Conservation (phyloP, 1,140 invertebrate species). For the Pseudomyrmex sp. region DNA sequence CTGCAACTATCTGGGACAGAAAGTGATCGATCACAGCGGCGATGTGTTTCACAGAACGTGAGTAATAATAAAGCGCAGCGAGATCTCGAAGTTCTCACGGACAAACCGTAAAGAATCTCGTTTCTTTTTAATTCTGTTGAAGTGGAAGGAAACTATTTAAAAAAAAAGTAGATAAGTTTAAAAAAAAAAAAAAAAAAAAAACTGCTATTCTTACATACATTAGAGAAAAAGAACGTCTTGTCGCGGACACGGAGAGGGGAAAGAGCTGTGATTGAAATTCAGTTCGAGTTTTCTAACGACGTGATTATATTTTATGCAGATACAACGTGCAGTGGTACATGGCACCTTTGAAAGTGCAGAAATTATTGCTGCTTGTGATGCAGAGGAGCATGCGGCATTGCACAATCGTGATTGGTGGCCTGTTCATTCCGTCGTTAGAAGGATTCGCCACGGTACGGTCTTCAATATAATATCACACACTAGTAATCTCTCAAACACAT, state of each 20-base stretch:
- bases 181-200: too few relatives aligned
- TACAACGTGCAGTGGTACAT: slow-evolving; percentile 59
- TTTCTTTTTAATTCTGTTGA: too few relatives aligned
- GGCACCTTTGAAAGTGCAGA: slow-evolving; percentile 43
- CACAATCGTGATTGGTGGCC: slow-evolving; percentile 23
- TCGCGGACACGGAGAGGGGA: too few relatives aligned
- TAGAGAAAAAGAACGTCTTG: neutral
- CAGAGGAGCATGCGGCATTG: slow-evolving; percentile 38
- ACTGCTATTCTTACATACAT: neutral
- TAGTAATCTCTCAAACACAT: too few relatives aligned
- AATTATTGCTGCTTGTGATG: slow-evolving; percentile 63
- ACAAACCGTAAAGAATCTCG: too few relatives aligned
- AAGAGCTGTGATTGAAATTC: neutral
- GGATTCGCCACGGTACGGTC: slow-evolving; percentile 57
- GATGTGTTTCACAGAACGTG: slow-evolving; percentile 39
- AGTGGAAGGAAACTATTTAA: too few relatives aligned
- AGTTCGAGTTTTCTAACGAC: neutral
- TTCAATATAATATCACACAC: neutral
- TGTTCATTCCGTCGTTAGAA: slow-evolving; percentile 54
- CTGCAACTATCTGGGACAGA: slow-evolving; percentile 11
- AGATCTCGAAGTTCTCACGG: too few relatives aligned
- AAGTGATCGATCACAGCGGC: slow-evolving; percentile 39
- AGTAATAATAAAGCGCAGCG: slow-evolving; percentile 4
- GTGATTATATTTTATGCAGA: slow-evolving; percentile 37
- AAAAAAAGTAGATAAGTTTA: too few relatives aligned